These are phyloP conservation scores for Hylaeus anthracinus DNA, from an alignment of 1,140 invertebrate genomes.

Conservation along the genomic window DNA sequence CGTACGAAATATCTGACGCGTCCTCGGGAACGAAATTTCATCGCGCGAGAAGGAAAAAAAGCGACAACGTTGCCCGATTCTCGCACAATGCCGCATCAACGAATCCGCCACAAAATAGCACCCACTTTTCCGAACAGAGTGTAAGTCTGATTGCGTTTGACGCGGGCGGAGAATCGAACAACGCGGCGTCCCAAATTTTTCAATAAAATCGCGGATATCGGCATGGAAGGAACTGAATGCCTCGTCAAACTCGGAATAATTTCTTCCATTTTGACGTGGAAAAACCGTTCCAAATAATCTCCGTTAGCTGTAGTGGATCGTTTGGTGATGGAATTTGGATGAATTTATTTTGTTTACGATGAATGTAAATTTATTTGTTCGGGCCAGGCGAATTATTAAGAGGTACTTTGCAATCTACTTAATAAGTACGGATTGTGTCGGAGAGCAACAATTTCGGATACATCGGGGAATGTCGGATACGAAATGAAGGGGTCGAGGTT, in stretches of 20 bases:
- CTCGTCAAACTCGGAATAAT: slow-evolving; percentile 7
- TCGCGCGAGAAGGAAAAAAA: neutral
- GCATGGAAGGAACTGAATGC: neutral
- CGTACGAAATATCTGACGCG: neutral
- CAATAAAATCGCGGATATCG: slow-evolving; percentile 3
- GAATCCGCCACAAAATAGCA: slow-evolving; percentile 34
- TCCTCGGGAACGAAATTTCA: slow-evolving; percentile 3
- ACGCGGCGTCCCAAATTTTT: slow-evolving; percentile 6
- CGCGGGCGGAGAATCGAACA: neutral
- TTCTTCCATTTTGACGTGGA: neutral
- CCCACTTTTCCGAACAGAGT: neutral
- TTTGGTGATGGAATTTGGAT: too few species aligned
- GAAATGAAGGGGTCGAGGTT: too few species aligned
- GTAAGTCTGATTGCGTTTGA: slow-evolving; percentile 35
- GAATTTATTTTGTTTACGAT: too few species aligned
- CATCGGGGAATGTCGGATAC: too few species aligned
- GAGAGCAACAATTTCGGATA: too few species aligned
- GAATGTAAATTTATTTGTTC: too few species aligned
- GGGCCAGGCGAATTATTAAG: too few species aligned
- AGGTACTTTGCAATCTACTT: too few species aligned
- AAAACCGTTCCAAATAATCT: neutral
- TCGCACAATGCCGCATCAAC: slow-evolving; percentile 23
- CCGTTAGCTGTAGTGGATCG: too few species aligned
- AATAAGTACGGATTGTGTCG: too few species aligned
- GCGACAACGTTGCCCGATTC: slow-evolving; percentile 27